Evolutionary conservation across 2,797 vertebrate species (phyloP).

Genomic region (Pempheris klunzingeri): DNA sequence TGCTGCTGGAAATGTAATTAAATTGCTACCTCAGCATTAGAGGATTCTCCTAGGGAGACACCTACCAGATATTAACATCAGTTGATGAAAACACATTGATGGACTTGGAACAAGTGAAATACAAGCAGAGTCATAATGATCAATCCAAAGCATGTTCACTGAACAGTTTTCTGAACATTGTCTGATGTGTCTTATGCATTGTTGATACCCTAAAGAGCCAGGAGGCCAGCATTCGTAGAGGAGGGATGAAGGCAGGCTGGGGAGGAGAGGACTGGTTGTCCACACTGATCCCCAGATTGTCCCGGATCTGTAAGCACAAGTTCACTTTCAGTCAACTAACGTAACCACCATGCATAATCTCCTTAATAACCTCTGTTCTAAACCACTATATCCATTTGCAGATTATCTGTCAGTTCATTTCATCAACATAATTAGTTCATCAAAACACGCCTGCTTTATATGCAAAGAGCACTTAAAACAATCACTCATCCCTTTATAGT

Average conservation of each 20-base stretch:
- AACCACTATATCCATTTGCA: neutral
- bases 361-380: neutral
- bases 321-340: constrained; percentile 7
- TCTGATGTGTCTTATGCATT: neutral
- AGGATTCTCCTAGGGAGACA: constrained; percentile 1
- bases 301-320: constrained; percentile 90
- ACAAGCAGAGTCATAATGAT: too few relatives aligned
- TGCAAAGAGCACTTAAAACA: neutral
- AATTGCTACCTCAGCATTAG: neutral
- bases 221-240: constrained; percentile 96
- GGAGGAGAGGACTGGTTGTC: constrained; percentile 95
- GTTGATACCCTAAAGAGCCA: constrained; percentile 95
- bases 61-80: neutral
- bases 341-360: neutral
- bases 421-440: neutral
- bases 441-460: neutral
- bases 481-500: neutral
- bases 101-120: neutral
- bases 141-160: too few relatives aligned
- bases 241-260: constrained; percentile 93
- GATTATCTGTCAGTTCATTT: neutral
- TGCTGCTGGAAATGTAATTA: constrained; percentile 7
- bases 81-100: neutral
- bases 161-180: constrained; percentile 12
- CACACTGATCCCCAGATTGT: constrained; percentile 95